Conservation (phyloP, 1,140 invertebrate genomes). For the Maniola jurtina region DNA sequence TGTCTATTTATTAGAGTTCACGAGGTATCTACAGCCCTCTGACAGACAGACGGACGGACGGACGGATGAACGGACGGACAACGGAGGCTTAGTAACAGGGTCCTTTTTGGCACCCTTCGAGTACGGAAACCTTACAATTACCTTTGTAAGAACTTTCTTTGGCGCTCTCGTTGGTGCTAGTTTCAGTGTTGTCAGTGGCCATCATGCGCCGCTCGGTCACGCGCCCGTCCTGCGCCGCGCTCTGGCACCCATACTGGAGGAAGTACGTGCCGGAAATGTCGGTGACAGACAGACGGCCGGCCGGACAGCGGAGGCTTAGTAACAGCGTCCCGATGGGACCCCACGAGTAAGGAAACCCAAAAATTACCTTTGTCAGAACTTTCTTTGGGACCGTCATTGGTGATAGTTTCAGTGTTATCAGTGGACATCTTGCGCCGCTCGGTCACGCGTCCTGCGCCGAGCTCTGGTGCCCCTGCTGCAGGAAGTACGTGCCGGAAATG, state of each 20-base stretch:
- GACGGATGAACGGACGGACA: no score
- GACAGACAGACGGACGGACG: no score
- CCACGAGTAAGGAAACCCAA: no score
- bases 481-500: slow-evolving; percentile 78
- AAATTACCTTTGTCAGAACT: slow-evolving; percentile 69
- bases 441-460: slow-evolving; percentile 58
- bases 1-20: no score
- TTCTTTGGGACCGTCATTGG: slow-evolving; percentile 67
- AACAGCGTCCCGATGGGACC: no score
- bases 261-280: slow-evolving; percentile 78
- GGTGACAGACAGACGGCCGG: no score
- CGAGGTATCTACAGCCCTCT: no score
- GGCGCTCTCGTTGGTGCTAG: slow-evolving; percentile 66
- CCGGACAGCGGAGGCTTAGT: no score
- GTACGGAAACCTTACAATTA: no score
- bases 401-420: slow-evolving; percentile 69
- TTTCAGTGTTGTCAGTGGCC: slow-evolving; percentile 71
- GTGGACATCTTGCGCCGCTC: slow-evolving; percentile 66
- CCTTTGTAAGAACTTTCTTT: slow-evolving; percentile 71
- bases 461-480: slow-evolving; percentile 66
- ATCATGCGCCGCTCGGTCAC: slow-evolving; percentile 64
- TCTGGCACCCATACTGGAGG: slow-evolving; percentile 67
- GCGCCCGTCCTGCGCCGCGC: slow-evolving; percentile 50
- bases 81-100: no score
- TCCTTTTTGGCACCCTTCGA: no score